These are phyloP conservation scores for Spodoptera exigua DNA, from an alignment of 2,888 invertebrate genomes.

Conservation along the genomic window DNA sequence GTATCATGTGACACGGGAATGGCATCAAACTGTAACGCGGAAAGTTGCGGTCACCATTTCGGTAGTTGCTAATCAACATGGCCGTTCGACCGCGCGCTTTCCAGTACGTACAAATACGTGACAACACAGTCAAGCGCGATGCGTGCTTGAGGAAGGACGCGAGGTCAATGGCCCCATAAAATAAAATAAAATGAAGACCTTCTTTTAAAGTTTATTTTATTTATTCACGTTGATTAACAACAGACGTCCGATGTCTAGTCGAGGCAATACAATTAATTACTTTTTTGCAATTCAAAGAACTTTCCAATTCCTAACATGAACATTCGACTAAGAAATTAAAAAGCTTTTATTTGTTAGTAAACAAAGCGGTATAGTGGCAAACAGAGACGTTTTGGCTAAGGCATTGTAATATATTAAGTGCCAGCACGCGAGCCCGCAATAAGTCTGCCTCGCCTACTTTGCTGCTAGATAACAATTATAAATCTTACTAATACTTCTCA, in stretches of 20 bases:
- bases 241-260: not conserved
- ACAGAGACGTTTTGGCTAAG: constrained; percentile 83
- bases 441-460: constrained; percentile 82
- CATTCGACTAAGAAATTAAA: constrained; percentile 60
- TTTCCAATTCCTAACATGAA: constrained; percentile 40
- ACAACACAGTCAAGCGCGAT: too few species aligned
- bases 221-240: too few species aligned
- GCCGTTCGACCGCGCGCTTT: too few species aligned
- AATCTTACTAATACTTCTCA: constrained; percentile 84
- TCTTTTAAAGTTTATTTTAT: too few species aligned
- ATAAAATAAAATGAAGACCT: too few species aligned
- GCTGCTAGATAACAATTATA: constrained; percentile 85
- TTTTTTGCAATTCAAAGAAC: constrained; percentile 32
- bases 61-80: too few species aligned
- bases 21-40: too few species aligned
- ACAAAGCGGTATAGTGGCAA: constrained; percentile 77
- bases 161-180: too few species aligned
- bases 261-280: constrained; percentile 5
- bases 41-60: too few species aligned
- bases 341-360: constrained; percentile 77
- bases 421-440: constrained; percentile 83
- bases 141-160: too few species aligned
- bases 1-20: too few species aligned
- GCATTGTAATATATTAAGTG: constrained; percentile 83
- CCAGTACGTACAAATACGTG: too few species aligned